Base-by-base conservation (phyloP, 2,888 invertebrate genomes). In the Dryococelus australis region DNA sequence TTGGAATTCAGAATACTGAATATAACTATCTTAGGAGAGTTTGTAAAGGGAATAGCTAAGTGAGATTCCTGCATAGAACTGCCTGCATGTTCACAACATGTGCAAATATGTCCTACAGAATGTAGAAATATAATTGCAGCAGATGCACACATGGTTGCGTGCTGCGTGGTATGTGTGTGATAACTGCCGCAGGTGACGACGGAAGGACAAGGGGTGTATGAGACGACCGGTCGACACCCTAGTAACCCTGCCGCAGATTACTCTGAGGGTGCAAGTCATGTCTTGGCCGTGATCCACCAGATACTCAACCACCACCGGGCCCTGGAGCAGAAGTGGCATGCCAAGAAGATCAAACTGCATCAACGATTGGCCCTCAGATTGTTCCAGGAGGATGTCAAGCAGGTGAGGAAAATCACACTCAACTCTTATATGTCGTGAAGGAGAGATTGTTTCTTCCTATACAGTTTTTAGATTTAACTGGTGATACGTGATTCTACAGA, bases 331-430 rank as follows among this genome's bases (percentile, higher is more conserved):
- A 95, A 98, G 89, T 99, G 99, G 97, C 98, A 98, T 91, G 96
- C 97, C 89, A 98, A 98, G 90, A 97, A 99, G 93, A 97, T 99
- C 90, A 97, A 98, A 92, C 94, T 99, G 88, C 99, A 99, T 92
- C 99, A 99, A 93, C 94, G 98, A 90, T 94, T 99, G 78, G 99
- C 99, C 13, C 93, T 99, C 90, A 94, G 95, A 90, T 94, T 99
- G 84, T 99, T 99, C 92, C 99, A 99, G 93, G 99, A 99, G 92
- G 99, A 99, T 92, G 99, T 99, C 85, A 97, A 98, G 92, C 99
- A 99, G 95, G 98, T 96, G 89, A 89, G 90, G 16, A 16, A 35
- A 43, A 35, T 35, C 35, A 35, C 35, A 3, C 35, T 35, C 35
- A 4, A 51, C 13, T 51, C 20, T 51, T 16, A 9, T 81, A 2